These are phyloP conservation scores for Tipula vernalis DNA, from an alignment of 2,888 invertebrate species.

Conservation along the genomic window DNA sequence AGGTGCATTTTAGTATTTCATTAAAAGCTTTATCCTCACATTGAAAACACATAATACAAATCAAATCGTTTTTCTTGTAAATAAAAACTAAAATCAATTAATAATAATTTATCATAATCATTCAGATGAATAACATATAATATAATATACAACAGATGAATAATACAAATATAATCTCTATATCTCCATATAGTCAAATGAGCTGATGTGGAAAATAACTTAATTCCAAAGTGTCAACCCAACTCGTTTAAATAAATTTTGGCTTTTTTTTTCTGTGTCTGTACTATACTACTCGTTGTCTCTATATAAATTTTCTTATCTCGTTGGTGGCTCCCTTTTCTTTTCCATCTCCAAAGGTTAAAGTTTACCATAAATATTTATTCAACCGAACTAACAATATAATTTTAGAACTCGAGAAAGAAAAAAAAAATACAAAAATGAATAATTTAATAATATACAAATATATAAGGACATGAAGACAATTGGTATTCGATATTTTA, in stretches of 20 bases:
- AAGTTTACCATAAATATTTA: neutral
- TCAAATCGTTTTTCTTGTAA: neutral
- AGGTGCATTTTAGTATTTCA: too few species aligned
- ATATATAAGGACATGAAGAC: neutral
- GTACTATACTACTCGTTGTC: neutral
- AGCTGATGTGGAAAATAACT: neutral
- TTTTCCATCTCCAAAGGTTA: neutral
- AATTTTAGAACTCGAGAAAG: neutral
- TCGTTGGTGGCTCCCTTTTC: neutral
- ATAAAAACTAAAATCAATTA: neutral
- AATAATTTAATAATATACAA: neutral
- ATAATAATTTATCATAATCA: neutral
- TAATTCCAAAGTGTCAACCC: neutral
- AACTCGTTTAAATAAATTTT: constrained; percentile 4
- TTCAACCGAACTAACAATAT: constrained; percentile 4
- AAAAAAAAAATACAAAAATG: neutral
- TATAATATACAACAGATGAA: neutral
- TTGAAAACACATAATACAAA: too few species aligned
- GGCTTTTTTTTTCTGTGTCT: neutral
- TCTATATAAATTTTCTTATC: neutral
- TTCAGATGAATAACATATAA: neutral
- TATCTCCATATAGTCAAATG: neutral
- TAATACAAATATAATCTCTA: neutral
- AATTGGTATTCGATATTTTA: neutral
- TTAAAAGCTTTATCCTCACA: too few species aligned